Base-by-base conservation (phyloP, 1,140 invertebrate genomes). In the Latrodectus geometricus region DNA sequence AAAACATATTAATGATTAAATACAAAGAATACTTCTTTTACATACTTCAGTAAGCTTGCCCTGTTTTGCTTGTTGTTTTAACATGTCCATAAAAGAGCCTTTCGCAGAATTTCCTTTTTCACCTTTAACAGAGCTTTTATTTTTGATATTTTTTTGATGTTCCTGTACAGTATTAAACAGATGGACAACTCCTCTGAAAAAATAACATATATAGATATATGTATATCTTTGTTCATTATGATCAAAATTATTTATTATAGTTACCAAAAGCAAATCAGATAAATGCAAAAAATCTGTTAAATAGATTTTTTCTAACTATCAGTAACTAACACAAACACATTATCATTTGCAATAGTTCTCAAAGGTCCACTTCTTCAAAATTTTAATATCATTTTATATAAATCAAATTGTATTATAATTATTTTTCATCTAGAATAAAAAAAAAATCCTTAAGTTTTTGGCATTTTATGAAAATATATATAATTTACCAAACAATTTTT, bases 111-210 rank as follows among this genome's bases (percentile, higher is more conserved):
- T 68, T 73, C 73, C 7, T 20, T 78, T 87, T 66, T 80, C 49
- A 15, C 66, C 11, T 23, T 87, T 87, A 21, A 50, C 9, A 1
- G 17, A 7, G 1, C 96, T 94, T 77, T 93, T 93, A 76, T 94
- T 93, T 68, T 68, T 79, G 14, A 20, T 11, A 23, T 20, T 23
- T 90, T 94, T 95, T 91, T 97, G 96, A 91, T 97, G 96, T 88
- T 95, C 93, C 90, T 93, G 93, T 0, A 98, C 96, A 35, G 96
- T 95, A 93, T 98, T 98, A 88, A 98, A 98, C 88, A 98, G 91
- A 90, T 97, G 96, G 0, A 98, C 96, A 8, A 97, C 96, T 90
- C 96, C 97, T 90, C 95, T 96, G 88, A 54, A 91, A 92, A 89
- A 88, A 89, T 73, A 88, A 49, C 17, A 61, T 54, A 75, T n/a